Conservation (phyloP, 2,797 vertebrate genomes). For the Delichon dasypus region DNA sequence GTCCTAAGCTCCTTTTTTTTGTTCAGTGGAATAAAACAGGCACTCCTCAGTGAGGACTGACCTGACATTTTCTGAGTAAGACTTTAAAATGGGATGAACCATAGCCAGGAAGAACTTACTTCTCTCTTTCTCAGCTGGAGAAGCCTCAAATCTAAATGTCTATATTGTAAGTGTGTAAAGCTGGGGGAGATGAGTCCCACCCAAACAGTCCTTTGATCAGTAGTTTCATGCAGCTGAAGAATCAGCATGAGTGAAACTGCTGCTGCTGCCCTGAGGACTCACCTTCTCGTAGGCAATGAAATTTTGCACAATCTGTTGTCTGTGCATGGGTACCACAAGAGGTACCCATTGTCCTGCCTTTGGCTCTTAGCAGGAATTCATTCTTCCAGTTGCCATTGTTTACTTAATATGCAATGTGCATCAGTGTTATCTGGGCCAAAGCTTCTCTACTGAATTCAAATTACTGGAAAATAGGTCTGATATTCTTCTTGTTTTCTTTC, state of each 20-base stretch:
- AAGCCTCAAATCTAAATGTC: neutral
- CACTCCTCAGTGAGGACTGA: neutral
- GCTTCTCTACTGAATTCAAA: neutral
- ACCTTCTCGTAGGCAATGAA: neutral
- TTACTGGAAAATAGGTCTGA: fast-evolving
- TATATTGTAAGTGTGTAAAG: neutral
- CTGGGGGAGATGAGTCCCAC: neutral
- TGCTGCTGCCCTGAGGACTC: neutral
- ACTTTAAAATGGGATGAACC: neutral
- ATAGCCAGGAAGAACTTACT: neutral
- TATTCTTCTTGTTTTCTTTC: neutral
- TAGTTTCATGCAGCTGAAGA: neutral
- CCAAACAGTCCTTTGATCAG: neutral
- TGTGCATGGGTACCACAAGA: neutral
- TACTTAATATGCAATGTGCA: neutral
- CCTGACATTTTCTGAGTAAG: neutral
- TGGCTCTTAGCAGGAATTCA: neutral
- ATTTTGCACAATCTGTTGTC: neutral
- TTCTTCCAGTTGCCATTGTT: neutral
- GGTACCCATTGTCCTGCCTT: neutral
- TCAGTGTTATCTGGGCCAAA: neutral
- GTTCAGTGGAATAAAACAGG: neutral
- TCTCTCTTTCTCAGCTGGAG: neutral
- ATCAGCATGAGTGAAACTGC: neutral
- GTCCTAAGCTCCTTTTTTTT: neutral